Evolutionary conservation across 2,888 invertebrate species (phyloP).

Genomic region (Hermaeophaga mercurialis): DNA sequence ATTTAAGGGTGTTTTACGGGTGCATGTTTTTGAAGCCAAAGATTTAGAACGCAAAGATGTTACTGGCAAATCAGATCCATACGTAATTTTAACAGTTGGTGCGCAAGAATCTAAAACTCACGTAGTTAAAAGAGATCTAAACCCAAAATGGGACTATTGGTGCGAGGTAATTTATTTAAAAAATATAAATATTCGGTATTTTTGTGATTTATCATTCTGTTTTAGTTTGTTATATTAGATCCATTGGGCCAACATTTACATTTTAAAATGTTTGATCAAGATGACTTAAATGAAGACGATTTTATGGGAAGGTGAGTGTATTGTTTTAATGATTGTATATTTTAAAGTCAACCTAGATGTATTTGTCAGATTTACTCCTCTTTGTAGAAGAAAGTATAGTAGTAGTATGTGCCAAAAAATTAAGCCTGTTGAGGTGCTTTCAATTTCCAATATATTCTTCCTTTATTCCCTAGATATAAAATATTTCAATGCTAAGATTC

Average conservation of each 20-base stretch:
- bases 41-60: slow-evolving; percentile 95
- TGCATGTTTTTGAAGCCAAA: slow-evolving; percentile 91
- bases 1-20: slow-evolving; percentile 83
- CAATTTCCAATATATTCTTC: too few relatives aligned
- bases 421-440: too few relatives aligned
- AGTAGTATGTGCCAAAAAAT: too few relatives aligned
- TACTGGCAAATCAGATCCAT: slow-evolving; percentile 94
- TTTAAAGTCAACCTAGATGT: too few relatives aligned
- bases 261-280: slow-evolving; percentile 49
- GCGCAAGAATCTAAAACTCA: slow-evolving; percentile 90
- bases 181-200: neutral
- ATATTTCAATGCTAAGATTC: too few relatives aligned
- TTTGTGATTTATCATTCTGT: too few relatives aligned
- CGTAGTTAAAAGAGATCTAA: slow-evolving; percentile 87
- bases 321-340: slow-evolving; percentile 16
- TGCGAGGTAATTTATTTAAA: slow-evolving; percentile 77
- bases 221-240: slow-evolving; percentile 50
- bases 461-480: too few relatives aligned
- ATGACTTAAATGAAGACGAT: slow-evolving; percentile 47
- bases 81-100: slow-evolving; percentile 86
- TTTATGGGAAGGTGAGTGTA: slow-evolving; percentile 46
- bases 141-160: slow-evolving; percentile 95
- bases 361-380: too few relatives aligned
- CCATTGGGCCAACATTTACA: slow-evolving; percentile 47
- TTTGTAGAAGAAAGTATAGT: too few relatives aligned